A percentile compares a stretch with the other conserved stretches of the same genome.
These are phyloP conservation scores for Cyclophora albipunctata DNA, from an alignment of 2,888 invertebrate genomes.

Conservation along the genomic window DNA sequence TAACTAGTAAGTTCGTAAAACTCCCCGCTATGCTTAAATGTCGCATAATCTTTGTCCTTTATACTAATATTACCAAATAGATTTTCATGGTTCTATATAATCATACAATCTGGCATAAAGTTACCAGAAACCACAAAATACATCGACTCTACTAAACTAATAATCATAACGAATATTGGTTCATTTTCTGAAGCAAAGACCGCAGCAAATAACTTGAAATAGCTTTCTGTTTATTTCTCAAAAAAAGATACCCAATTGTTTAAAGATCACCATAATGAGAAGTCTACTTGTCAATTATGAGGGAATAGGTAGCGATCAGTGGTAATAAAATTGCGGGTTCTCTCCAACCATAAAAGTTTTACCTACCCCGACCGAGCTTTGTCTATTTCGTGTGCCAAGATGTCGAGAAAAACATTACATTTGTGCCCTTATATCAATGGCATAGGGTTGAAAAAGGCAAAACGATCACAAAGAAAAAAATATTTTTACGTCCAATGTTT, in stretches of 20 bases:
- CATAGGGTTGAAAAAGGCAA: slow-evolving; percentile 39
- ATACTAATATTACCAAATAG: background rate
- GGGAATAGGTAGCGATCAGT: slow-evolving; percentile 71
- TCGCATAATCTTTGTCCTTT: slow-evolving; percentile 20
- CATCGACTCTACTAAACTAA: too few relatives aligned
- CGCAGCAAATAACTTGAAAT: too few relatives aligned
- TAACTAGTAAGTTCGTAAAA: slow-evolving; percentile 33
- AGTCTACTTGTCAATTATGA: slow-evolving; percentile 70
- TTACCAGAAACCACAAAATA: too few relatives aligned
- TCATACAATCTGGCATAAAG: too few relatives aligned
- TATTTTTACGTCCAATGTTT: background rate
- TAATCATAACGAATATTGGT: too few relatives aligned
- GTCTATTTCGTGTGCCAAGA: slow-evolving; percentile 42
- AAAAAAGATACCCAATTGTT: slow-evolving; percentile 37
- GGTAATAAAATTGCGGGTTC: slow-evolving; percentile 70
- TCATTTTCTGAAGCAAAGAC: too few relatives aligned
- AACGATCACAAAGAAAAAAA: background rate
- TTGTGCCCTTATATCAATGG: slow-evolving; percentile 26
- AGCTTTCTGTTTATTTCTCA: too few relatives aligned
- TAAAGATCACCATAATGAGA: slow-evolving; percentile 65
- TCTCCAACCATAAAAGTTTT: slow-evolving; percentile 63
- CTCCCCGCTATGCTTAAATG: slow-evolving; percentile 41
- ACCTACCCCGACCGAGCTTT: slow-evolving; percentile 62
- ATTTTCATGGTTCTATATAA: too few relatives aligned
- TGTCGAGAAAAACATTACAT: slow-evolving; percentile 12